Percentiles rank a stretch among this genome's conserved stretches.
phyloP scores from a whole-genome alignment of 1,140 invertebrate genomes.

The Diuraphis noxia region DNA sequence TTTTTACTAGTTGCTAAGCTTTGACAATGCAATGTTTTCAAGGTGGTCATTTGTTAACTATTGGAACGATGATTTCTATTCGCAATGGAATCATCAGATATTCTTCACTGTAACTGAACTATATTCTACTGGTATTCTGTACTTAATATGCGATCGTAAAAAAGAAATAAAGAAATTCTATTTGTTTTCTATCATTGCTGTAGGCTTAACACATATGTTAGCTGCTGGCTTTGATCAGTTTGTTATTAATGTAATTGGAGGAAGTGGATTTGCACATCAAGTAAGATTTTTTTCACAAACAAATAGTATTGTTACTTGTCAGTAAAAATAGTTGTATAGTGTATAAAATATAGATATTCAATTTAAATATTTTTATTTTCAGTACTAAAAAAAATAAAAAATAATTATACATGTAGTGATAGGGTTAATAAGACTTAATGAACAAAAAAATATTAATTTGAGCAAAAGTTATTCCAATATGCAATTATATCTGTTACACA shows the following conservation, averaged over 20 bases:
- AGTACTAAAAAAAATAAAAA: too few relatives aligned
- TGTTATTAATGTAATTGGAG: conserved; percentile 71
- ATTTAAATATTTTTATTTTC: too few relatives aligned
- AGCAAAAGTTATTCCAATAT: too few relatives aligned
- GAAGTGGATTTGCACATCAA: conserved; percentile 72
- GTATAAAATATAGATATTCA: background rate
- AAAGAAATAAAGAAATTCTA: conserved; percentile 67
- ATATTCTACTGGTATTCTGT: conserved; percentile 69
- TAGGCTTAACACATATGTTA: conserved; percentile 73
- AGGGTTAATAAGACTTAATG: too few relatives aligned
- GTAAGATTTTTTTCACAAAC: conserved; percentile 59
- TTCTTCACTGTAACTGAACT: conserved; percentile 77
- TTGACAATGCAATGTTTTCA: conserved; percentile 35
- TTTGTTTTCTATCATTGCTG: conserved; percentile 67
- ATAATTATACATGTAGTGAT: too few relatives aligned
- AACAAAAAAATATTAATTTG: too few relatives aligned
- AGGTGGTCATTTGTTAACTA: conserved; percentile 82
- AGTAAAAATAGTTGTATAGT: background rate
- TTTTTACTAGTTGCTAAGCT: background rate
- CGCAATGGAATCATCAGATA: conserved; percentile 75
- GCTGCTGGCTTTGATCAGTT: conserved; percentile 78
- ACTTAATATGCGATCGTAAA: conserved; percentile 66
- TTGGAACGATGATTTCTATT: conserved; percentile 82
- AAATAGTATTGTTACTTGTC: background rate
- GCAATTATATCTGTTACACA: too few relatives aligned